Conservation (phyloP, 2,113 vertebrate species). For the Rhinogobius similis region DNA sequence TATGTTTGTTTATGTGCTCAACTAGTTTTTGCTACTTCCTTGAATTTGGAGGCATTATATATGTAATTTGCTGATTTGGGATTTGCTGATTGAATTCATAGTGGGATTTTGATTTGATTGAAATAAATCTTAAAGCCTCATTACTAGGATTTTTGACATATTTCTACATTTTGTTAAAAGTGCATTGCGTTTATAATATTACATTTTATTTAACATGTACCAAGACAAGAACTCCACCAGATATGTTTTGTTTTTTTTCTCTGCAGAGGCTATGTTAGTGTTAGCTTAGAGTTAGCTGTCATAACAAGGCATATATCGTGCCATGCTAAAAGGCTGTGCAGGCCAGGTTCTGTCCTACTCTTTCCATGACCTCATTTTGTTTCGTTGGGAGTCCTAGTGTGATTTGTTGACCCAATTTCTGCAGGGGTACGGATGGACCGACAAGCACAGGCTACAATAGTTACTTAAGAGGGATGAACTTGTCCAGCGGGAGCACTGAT, state of each 20-base stretch:
- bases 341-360: constrained; percentile 49
- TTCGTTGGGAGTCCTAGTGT: constrained; percentile 55
- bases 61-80: neutral
- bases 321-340: constrained; percentile 65
- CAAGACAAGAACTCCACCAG: constrained; percentile 13
- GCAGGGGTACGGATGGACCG: constrained; percentile 9
- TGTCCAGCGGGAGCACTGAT: constrained; percentile 36
- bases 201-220: constrained; percentile 27
- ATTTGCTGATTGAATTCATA: neutral
- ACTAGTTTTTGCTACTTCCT: neutral
- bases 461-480: constrained; percentile 48
- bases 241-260: constrained; percentile 40
- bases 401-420: constrained; percentile 66
- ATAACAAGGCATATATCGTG: constrained; percentile 68
- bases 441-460: constrained; percentile 24
- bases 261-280: constrained; percentile 52
- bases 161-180: neutral
- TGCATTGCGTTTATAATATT: constrained; percentile 46
- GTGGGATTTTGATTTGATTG: neutral
- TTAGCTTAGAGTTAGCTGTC: constrained; percentile 55
- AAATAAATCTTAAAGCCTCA: neutral
- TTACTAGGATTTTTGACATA: neutral
- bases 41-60: neutral
- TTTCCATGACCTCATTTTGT: constrained; percentile 76
- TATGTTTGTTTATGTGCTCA: neutral